These are phyloP conservation scores for Hydropsyche tenuis DNA, from an alignment of 1,140 invertebrate genomes.

Conservation along the genomic window DNA sequence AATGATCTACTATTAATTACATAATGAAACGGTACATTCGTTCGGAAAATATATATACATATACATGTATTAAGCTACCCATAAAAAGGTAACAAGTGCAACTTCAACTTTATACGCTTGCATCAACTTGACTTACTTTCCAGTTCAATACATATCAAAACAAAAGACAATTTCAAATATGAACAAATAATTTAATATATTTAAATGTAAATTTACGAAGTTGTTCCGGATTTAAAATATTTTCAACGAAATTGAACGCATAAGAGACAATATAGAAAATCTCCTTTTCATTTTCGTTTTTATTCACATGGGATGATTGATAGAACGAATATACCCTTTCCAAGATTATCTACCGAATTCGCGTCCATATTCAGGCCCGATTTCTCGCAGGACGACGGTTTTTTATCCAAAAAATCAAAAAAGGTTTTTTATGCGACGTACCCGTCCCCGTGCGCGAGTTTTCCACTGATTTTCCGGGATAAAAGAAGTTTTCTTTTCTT, in stretches of 20 bases:
- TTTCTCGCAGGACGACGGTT: neutral
- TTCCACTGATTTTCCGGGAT: neutral
- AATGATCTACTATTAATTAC: too few relatives aligned
- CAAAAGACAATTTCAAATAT: too few relatives aligned
- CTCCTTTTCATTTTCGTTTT: constrained; percentile 5
- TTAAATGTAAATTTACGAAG: too few relatives aligned
- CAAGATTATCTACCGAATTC: constrained; percentile 5
- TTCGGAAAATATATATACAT: neutral
- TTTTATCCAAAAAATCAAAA: neutral
- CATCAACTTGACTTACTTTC: too few relatives aligned
- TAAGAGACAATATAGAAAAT: neutral
- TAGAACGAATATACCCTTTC: neutral
- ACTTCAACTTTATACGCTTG: neutral
- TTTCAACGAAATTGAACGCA: neutral
- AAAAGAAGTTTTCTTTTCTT: constrained; percentile 12
- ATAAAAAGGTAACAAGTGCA: neutral
- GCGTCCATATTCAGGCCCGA: neutral
- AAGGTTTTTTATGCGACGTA: neutral
- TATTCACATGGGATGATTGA: constrained; percentile 6
- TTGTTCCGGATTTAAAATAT: too few relatives aligned
- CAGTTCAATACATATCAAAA: too few relatives aligned
- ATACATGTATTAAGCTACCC: neutral
- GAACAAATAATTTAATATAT: too few relatives aligned
- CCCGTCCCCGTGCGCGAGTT: neutral
- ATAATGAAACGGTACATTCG: too few relatives aligned